Evolutionary conservation across 2,113 vertebrate species (phyloP), one percentile per base, ranked within the genome.

Genomic region (Bujurquina vittata): DNA sequence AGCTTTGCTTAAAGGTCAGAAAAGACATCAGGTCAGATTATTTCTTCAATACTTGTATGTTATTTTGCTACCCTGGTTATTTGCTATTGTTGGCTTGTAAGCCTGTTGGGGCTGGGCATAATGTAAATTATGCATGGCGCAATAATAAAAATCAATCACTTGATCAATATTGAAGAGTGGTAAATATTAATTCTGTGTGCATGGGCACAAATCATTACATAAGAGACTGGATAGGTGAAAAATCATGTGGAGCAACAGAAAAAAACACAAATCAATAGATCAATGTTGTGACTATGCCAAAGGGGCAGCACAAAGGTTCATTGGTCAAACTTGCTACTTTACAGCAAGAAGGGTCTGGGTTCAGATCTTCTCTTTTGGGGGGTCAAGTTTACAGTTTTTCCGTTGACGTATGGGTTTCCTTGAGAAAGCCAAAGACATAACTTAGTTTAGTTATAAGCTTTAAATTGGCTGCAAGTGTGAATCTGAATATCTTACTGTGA

Each of bases 1-100:
- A 69, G 43, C 23, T 49, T 69, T 69, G 65, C 52, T 69, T 69
- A 69, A 69, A 69, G 65, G 43, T 31, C 17, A 29, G 65, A 69
- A 69, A 69, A 69, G 43, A 69, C 23, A 3, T 69, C 1, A 69
- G 23, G 0, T 69, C 15, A 1, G 17, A 31, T 52, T 69, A 69
- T 69, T 69, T 69, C 17, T 52, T 26, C 43, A 69, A 43, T 69
- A 29, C 65, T 69, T 69, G 15, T 49, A 69, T 29, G 23, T 29
- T 23, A 49, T 17, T 2, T 29, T 23, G 65, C 65, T 69, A 18
- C 23, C 29, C 23, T 52, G 65, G 23, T 69, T 52, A 49, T 69
- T 52, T 52, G 43, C 31, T 52, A 4, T 31, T 69, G 65, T 40
- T 69, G 63, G 9, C 63, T 49, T 29, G 46, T 49, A 69, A 69